These are phyloP conservation scores for Epizoanthus rinbou DNA, from an alignment of 92 coral and sea anemone species.

Conservation along the genomic window DNA sequence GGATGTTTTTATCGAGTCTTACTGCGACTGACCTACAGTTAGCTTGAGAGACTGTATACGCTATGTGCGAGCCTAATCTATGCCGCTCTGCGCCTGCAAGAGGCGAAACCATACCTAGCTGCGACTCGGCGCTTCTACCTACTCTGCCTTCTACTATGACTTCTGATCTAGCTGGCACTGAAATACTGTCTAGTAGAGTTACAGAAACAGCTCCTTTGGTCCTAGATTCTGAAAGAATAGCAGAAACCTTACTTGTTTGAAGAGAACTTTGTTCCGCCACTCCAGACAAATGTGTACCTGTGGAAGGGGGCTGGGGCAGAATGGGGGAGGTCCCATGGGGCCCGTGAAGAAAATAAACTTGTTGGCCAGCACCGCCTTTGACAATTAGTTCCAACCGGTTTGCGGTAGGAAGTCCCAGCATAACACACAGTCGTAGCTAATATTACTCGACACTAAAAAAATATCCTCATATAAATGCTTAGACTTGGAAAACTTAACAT, in stretches of 20 bases:
- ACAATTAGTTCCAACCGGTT: constrained; percentile 17
- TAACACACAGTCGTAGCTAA: constrained; percentile 39
- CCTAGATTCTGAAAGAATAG: constrained; percentile 13
- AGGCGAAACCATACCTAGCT: background rate
- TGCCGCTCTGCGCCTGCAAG: too few relatives aligned
- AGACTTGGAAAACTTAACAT: constrained; percentile 8
- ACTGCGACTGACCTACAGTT: background rate
- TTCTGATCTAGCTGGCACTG: constrained; percentile 39
- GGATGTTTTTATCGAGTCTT: too few relatives aligned
- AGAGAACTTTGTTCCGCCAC: constrained; percentile 7
- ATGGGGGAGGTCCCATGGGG: constrained; percentile 26
- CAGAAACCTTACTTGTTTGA: constrained; percentile 1
- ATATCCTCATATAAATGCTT: background rate
- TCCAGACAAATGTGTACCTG: constrained; percentile 23
- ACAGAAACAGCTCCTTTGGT: constrained; percentile 1
- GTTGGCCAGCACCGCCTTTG: constrained; percentile 5
- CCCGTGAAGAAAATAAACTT: constrained; percentile 23
- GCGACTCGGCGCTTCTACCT: background rate
- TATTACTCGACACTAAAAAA: constrained; percentile 37
- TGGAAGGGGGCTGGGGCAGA: constrained; percentile 1
- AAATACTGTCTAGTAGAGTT: background rate
- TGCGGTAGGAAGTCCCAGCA: constrained; percentile 19
- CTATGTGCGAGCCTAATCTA: background rate
- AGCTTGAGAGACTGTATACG: constrained; percentile 20
- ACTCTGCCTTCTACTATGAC: constrained; percentile 3